Evolutionary conservation across 1,140 invertebrate species (phyloP).

Genomic region (Plodia interpunctella): DNA sequence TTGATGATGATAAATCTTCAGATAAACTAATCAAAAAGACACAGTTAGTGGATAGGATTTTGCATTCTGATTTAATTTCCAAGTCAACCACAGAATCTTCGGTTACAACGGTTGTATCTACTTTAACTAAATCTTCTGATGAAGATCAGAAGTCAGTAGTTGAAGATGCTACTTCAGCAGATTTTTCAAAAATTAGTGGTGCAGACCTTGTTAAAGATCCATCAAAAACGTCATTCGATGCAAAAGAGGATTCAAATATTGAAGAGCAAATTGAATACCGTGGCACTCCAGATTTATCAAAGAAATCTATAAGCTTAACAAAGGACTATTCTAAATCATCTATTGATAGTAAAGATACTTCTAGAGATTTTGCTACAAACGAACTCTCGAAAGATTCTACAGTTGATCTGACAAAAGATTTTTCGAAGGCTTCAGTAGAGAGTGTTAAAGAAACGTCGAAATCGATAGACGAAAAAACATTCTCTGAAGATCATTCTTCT

Average conservation of each 20-base stretch:
- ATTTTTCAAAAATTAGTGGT: slow-evolving; percentile 67
- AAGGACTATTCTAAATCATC: slow-evolving; percentile 73
- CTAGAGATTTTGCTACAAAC: slow-evolving; percentile 71
- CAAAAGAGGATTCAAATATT: slow-evolving; percentile 57
- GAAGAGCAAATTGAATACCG: slow-evolving; percentile 61
- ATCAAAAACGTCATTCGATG: slow-evolving; percentile 63
- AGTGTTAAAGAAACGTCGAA: slow-evolving; percentile 67
- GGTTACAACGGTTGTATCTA: slow-evolving; percentile 64
- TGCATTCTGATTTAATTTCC: slow-evolving; percentile 58
- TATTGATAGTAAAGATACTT: slow-evolving; percentile 71
- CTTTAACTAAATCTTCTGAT: slow-evolving; percentile 67
- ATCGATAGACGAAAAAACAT: slow-evolving; percentile 69
- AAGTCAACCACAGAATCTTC: slow-evolving; percentile 71
- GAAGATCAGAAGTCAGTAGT: slow-evolving; percentile 66
- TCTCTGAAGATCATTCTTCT: slow-evolving; percentile 70
- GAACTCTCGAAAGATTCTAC: slow-evolving; percentile 71
- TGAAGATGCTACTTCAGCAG: slow-evolving; percentile 65
- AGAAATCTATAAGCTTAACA: slow-evolving; percentile 66
- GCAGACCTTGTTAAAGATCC: slow-evolving; percentile 65
- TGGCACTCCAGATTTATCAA: slow-evolving; percentile 64
- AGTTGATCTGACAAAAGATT: slow-evolving; percentile 65
- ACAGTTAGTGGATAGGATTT: slow-evolving; percentile 50
- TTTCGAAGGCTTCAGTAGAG: slow-evolving; percentile 65
- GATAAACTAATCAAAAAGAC: slow-evolving; percentile 48
- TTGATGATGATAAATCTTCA: slow-evolving; percentile 33